phyloP scores from a whole-genome alignment of 2,797 vertebrate species.

The Ctenosaura bakeri region DNA sequence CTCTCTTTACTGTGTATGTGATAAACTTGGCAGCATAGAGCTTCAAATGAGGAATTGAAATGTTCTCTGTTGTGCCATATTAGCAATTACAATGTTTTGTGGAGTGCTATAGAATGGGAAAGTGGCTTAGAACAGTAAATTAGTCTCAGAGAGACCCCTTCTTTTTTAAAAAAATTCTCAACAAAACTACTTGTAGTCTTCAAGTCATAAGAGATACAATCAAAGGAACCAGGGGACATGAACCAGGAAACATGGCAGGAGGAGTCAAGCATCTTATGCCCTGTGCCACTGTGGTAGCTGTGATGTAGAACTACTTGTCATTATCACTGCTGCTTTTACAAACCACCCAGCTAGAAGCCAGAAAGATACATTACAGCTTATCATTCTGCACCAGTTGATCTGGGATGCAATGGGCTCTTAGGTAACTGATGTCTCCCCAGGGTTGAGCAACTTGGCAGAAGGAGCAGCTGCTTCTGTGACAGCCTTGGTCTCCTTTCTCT shows the following conservation, averaged over 20 bases:
- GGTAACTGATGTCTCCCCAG: neutral
- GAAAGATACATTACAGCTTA: neutral
- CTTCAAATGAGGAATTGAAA: slow-evolving; percentile 64
- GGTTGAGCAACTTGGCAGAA: neutral
- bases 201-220: slow-evolving; percentile 49
- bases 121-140: slow-evolving; percentile 69
- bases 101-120: slow-evolving; percentile 55
- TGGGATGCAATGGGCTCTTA: neutral
- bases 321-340: neutral
- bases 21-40: slow-evolving; percentile 64
- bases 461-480: neutral
- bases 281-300: neutral
- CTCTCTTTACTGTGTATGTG: slow-evolving; percentile 46
- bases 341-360: neutral
- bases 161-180: slow-evolving; percentile 31
- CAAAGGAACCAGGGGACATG: neutral
- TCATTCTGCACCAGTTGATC: neutral
- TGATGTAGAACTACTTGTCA: neutral
- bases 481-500: neutral
- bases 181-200: slow-evolving; percentile 46
- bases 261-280: too few relatives aligned
- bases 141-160: slow-evolving; percentile 57
- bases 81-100: slow-evolving; percentile 62
- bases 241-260: neutral
- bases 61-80: slow-evolving; percentile 49